Evolutionary conservation across 2,888 invertebrate genomes (phyloP), one percentile per base, ranked within the genome.

Genomic region (Neocrepidodera transversa): DNA sequence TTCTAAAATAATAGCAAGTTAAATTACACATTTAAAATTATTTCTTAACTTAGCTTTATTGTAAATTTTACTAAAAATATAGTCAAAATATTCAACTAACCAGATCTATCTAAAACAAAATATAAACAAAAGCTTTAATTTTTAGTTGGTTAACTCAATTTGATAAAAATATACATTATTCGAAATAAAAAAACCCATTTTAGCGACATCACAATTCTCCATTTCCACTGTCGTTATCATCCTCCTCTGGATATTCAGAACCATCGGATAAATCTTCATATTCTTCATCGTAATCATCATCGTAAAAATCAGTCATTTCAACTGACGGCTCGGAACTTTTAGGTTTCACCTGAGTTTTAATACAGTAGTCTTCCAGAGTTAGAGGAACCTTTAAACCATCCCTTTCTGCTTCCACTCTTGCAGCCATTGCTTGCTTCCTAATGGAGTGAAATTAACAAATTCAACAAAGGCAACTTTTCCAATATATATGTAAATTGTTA

Each of bases 351-450:
- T 91, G 90, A 42, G 94, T 92, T 80, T 94, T 94, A 76, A 98
- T 93, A 82, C 97, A 97, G 82, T 98, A 98, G 80, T 99, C 99
- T 84, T 99, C 98, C 77, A 98, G 83, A 1, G 99, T 99, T 71
- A 93, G 88, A 8, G 98, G 99, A 71, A 99, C 98, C 53, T 91
- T 91, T 65, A 99, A 95, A 67, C 96, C 96, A 81, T 99, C 99
- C 67, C 92, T 91, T 78, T 95, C 95, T 0, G 99, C 99, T 68
- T 98, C 97, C 49, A 90, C 87, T 76, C 95, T 91, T 26, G 97
- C 97, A 16, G 93, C 93, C 78, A 93, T 89, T 11, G 98, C 98
- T 85, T 99, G 98, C 83, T 96, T 97, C 77, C 97, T 97, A 78
- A 36, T n/a, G n/a, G n/a, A n/a, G n/a, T n/a, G n/a, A n/a, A n/a